Base-by-base conservation (phyloP, 2,113 vertebrate species). In the Anhinga rufa region DNA sequence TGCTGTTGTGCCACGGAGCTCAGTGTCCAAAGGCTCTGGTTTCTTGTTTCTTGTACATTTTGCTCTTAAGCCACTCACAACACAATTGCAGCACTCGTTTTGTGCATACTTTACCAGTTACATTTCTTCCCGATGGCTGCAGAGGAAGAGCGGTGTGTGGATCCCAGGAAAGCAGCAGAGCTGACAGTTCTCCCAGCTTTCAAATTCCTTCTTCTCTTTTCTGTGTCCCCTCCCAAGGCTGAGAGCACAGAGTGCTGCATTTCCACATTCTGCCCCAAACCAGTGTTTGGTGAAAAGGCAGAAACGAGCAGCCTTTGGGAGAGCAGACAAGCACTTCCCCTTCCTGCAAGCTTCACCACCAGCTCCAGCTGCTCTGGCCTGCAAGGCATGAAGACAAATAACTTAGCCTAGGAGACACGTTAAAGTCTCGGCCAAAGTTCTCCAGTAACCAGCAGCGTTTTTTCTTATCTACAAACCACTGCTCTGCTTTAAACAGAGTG, bases 1-100 rank as follows among this genome's bases (percentile, higher is more conserved):
- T 3, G 3, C 34, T 57, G n/a, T 22, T 7, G 1, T 10, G 34
- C 19, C 61, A 19, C 1, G 1, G 19, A 52, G 32, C 17, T 40
- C 10, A 1, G 48, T 51, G 38, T 32, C 46, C 62, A 44, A 40
- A 84, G n/a, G 31, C 32, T 83, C 71, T 12, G 8, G 9, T 58
- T 76, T 75, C 81, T 86, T 34, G 10, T 55, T 65, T 70, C 52
- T 69, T 29, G 10, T 4, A 19, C 8, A 1, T 74, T 87, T 83
- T 64, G 17, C 16, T 77, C 62, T 36, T 55, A 28, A 62, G 54
- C 31, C 42, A 13, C 34, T 72, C 42, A 36, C 46, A 3, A 4
- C 24, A 10, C 14, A 17, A 25, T 3, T 52, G 70, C 70, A 85
- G 57, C 71, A 25, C 34, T 66, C 21, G 38, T 17, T 70, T n/a